Conservation (phyloP, 2,888 invertebrate species). For the Globia sparganii region DNA sequence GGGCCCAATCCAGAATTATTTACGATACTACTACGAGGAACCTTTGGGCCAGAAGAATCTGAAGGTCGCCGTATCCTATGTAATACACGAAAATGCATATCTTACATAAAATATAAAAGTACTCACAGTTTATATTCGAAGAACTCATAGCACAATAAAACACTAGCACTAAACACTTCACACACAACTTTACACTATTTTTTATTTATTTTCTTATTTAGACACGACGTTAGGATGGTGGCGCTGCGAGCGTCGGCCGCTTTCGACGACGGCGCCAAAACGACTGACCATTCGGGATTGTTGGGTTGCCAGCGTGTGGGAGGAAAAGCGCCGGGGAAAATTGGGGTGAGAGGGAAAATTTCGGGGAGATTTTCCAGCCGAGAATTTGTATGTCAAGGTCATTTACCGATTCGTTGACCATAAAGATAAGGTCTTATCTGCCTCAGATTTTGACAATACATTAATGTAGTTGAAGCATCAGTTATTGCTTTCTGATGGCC, state of each 20-base stretch:
- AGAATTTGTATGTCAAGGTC: constrained; percentile 26
- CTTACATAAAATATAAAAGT: constrained; percentile 39
- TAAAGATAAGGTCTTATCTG: not conserved
- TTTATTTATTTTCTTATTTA: constrained; percentile 71
- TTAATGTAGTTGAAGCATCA: not conserved
- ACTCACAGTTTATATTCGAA: constrained; percentile 51
- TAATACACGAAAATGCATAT: constrained; percentile 58
- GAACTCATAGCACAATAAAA: constrained; percentile 54
- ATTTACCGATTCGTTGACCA: not conserved
- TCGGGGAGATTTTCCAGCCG: constrained; percentile 10
- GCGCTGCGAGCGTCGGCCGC: constrained; percentile 72
- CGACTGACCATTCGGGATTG: constrained; percentile 81
- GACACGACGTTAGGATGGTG: constrained; percentile 70
- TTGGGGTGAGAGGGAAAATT: constrained; percentile 46
- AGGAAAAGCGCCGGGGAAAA: constrained; percentile 66
- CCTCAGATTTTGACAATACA: not conserved
- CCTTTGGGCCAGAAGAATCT: constrained; percentile 55
- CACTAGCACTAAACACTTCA: constrained; percentile 72
- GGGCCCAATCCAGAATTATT: constrained; percentile 58
- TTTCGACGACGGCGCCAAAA: constrained; percentile 80
- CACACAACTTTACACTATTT: constrained; percentile 67
- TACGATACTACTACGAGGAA: constrained; percentile 60
- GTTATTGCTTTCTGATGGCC: not conserved
- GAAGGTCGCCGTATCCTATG: constrained; percentile 59
- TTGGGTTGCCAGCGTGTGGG: constrained; percentile 74